Percentiles rank a stretch among this genome's conserved stretches.
These are phyloP conservation scores for Mohoua ochrocephala DNA, from an alignment of 2,113 vertebrate genomes.

Conservation along the genomic window DNA sequence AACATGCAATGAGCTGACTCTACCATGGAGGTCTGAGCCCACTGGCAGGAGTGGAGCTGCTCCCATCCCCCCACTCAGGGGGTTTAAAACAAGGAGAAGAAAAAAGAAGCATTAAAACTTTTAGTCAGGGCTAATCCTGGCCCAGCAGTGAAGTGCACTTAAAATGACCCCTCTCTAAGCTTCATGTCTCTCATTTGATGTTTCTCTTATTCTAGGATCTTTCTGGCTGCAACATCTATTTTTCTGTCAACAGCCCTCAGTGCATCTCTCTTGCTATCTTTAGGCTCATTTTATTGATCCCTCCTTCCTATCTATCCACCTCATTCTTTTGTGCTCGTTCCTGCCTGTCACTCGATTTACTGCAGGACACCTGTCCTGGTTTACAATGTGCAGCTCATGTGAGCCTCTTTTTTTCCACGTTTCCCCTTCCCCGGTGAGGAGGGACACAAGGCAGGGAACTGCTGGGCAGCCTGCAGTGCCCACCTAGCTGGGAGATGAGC, in stretches of 20 bases:
- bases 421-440: not conserved
- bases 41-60: not conserved
- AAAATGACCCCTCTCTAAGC: not conserved
- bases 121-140: no score
- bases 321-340: slow-evolving; percentile 12
- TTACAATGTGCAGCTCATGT: not conserved
- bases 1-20: not conserved
- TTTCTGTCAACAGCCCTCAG: slow-evolving; percentile 26
- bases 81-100: not conserved
- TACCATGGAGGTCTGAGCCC: not conserved
- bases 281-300: slow-evolving; percentile 34
- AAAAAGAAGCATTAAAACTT: not conserved
- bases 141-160: not conserved
- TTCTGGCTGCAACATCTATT: slow-evolving; percentile 17
- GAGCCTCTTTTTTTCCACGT: not conserved
- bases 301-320: slow-evolving; percentile 35
- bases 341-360: not conserved
- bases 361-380: not conserved
- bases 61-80: not conserved
- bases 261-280: slow-evolving; percentile 44
- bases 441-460: not conserved
- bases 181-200: not conserved
- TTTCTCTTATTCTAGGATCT: not conserved
- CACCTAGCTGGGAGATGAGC: not conserved
- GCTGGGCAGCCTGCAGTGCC: not conserved